phyloP scores from a whole-genome alignment of 1,140 invertebrate genomes.

The Maconellicoccus hirsutus region DNA sequence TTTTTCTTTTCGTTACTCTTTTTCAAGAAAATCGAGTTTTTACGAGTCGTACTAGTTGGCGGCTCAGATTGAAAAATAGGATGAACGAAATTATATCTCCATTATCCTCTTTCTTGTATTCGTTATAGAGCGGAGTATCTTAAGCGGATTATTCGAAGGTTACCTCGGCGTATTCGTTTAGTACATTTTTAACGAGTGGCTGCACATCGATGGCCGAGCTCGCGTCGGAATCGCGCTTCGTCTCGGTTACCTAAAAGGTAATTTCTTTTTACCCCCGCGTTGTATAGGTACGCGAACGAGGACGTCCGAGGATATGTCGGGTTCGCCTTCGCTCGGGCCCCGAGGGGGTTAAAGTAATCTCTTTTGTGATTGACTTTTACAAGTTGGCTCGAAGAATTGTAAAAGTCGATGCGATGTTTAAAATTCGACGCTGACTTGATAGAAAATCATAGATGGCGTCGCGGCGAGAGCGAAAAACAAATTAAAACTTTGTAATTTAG shows the following conservation, averaged over 20 bases:
- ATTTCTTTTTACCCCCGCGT: neutral
- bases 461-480: too few species aligned
- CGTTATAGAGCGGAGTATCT: conserved; percentile 1
- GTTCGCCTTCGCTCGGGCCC: neutral
- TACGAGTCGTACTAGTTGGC: neutral
- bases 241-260: neutral
- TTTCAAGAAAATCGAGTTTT: too few species aligned
- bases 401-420: too few species aligned
- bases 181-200: conserved; percentile 15
- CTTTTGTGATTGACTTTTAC: conserved; percentile 13
- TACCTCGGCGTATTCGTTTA: neutral
- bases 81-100: conserved; percentile 17
- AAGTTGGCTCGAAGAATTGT: too few species aligned
- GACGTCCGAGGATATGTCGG: too few species aligned
- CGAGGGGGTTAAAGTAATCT: conserved; percentile 11
- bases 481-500: too few species aligned
- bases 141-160: conserved; percentile 13
- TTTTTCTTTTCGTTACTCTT: too few species aligned
- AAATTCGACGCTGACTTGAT: too few species aligned
- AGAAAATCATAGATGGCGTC: too few species aligned
- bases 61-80: conserved; percentile 15
- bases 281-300: too few species aligned
- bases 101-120: conserved; percentile 20
- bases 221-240: neutral
- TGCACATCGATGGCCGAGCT: neutral